Conservation (phyloP, 2,797 vertebrate species). For the Melanotaenia parkinsoni region DNA sequence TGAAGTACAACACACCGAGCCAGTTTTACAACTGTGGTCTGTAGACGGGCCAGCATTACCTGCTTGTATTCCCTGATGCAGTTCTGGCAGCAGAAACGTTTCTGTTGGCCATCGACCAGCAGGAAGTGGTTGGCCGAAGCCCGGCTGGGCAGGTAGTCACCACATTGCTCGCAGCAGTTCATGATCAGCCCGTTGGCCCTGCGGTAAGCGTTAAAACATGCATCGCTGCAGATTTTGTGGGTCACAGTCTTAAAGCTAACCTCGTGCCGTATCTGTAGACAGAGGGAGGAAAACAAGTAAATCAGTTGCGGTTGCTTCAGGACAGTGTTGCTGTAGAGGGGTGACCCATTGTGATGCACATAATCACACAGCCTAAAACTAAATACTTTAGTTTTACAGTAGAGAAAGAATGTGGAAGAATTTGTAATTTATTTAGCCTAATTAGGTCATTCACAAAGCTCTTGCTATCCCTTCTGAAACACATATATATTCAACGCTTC, state of each 20-base stretch:
- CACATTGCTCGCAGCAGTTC: constrained; percentile 99
- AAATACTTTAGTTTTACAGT: too few relatives aligned
- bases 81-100: constrained; percentile 97
- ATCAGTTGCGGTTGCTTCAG: constrained; percentile 10
- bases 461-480: background rate
- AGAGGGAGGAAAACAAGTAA: background rate
- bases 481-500: background rate
- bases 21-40: background rate
- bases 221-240: constrained; percentile 97
- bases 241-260: constrained; percentile 99
- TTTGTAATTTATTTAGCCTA: background rate
- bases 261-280: constrained; percentile 94
- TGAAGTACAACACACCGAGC: background rate
- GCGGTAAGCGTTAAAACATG: constrained; percentile 97
- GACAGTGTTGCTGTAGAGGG: background rate
- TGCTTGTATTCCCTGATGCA: constrained; percentile 98
- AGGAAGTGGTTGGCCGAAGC: constrained; percentile 94
- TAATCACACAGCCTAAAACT: too few relatives aligned
- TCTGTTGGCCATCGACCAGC: constrained; percentile 95
- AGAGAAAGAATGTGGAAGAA: background rate
- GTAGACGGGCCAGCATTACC: constrained; percentile 79
- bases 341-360: background rate
- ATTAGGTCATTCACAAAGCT: background rate
- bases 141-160: constrained; percentile 95
- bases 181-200: constrained; percentile 98